phyloP scores from a whole-genome alignment of 64 coral and sea anemone species.

The Stichodactyla mertensii region DNA sequence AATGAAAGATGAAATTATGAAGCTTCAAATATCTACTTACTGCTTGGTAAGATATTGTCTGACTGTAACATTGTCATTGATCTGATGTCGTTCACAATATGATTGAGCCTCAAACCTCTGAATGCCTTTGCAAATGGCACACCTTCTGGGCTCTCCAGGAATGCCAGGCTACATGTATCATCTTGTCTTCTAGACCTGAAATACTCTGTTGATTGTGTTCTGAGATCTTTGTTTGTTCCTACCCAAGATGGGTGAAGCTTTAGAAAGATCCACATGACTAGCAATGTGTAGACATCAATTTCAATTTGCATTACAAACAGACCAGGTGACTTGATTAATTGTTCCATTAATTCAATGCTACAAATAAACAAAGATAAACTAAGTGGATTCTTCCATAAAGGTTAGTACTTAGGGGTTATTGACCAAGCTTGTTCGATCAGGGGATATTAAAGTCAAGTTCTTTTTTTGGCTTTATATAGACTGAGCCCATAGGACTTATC shows the following conservation, averaged over 20 bases:
- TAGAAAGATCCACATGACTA: slow-evolving; percentile 84
- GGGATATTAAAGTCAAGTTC: no score
- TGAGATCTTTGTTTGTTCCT: slow-evolving; percentile 76
- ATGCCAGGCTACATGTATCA: slow-evolving; percentile 6
- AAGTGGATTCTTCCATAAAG: neutral
- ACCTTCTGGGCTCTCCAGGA: slow-evolving; percentile 75
- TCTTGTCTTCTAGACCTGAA: slow-evolving; percentile 47
- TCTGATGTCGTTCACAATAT: slow-evolving; percentile 87
- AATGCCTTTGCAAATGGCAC: slow-evolving; percentile 61
- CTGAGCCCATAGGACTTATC: no score
- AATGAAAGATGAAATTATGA: neutral
- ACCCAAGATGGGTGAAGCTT: slow-evolving; percentile 64
- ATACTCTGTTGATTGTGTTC: slow-evolving; percentile 53
- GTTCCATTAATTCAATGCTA: slow-evolving; percentile 76
- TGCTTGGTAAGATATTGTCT: slow-evolving; percentile 83
- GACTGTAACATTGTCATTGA: slow-evolving; percentile 63
- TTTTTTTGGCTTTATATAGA: no score
- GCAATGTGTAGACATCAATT: slow-evolving; percentile 90
- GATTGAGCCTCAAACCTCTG: slow-evolving; percentile 67
- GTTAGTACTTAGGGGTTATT: neutral
- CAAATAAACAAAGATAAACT: neutral
- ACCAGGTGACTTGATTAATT: slow-evolving; percentile 75
- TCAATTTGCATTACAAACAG: slow-evolving; percentile 99
- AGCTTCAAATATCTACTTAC: slow-evolving; percentile 21
- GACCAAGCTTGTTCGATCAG: neutral